Evolutionary conservation across 2,113 vertebrate genomes (phyloP).

Genomic region (Hemibagrus wyckioides): DNA sequence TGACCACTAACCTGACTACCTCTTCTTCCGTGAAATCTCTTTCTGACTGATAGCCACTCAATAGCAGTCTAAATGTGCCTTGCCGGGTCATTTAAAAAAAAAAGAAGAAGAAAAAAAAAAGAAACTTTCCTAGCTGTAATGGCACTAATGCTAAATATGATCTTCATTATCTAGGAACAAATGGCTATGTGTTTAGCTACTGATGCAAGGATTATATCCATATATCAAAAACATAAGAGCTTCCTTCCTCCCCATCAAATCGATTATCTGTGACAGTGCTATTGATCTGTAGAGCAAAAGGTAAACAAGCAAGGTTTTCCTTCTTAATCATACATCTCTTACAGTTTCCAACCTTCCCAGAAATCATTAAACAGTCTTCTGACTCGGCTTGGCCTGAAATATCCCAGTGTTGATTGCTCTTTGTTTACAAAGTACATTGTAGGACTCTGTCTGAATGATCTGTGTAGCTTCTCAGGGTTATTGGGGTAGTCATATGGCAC

Average conservation of each 20-base stretch:
- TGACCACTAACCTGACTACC: constrained; percentile 1
- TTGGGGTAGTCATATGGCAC: neutral
- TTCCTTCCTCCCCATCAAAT: constrained; percentile 61
- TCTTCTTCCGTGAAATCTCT: neutral
- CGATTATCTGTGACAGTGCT: constrained; percentile 64
- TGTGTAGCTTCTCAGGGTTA: neutral
- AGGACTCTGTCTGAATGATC: neutral
- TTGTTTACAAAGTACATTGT: constrained; percentile 67
- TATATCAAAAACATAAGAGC: constrained; percentile 65
- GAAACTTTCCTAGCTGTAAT: constrained; percentile 43
- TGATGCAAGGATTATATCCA: constrained; percentile 56
- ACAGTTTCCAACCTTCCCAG: constrained; percentile 53
- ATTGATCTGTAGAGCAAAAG: constrained; percentile 62
- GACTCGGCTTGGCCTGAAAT: constrained; percentile 69
- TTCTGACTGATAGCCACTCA: constrained; percentile 36
- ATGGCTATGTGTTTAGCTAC: constrained; percentile 65
- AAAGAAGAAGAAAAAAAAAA: no score
- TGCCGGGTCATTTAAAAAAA: no score
- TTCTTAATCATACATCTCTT: neutral
- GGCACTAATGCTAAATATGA: constrained; percentile 60
- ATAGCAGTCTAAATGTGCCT: constrained; percentile 29
- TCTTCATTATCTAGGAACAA: constrained; percentile 70
- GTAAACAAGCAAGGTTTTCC: constrained; percentile 57
- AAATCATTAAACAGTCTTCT: constrained; percentile 63
- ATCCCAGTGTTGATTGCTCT: constrained; percentile 63